Conservation (phyloP, 2,888 invertebrate genomes). For the Drymonia ruficornis region DNA sequence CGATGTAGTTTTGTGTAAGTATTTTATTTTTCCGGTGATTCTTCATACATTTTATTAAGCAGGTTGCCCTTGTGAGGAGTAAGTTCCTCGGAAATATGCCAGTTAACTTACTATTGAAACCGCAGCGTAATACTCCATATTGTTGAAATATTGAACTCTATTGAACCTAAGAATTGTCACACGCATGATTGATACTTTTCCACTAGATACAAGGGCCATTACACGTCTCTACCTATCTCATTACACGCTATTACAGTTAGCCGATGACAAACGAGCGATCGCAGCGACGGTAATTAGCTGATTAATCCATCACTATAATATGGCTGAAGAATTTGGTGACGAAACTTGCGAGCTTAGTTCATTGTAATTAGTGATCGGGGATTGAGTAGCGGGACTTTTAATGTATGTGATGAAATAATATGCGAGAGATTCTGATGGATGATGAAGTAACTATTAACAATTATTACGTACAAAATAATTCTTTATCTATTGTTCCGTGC, state of each 20-base stretch:
- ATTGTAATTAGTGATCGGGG: constrained; percentile 2
- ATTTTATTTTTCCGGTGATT: not conserved
- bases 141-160: too few relatives aligned
- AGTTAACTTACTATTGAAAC: too few relatives aligned
- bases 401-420: not conserved
- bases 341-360: constrained; percentile 1
- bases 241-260: constrained; percentile 13
- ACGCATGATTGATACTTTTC: constrained; percentile 25
- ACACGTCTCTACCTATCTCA: constrained; percentile 1
- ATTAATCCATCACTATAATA: constrained; percentile 27
- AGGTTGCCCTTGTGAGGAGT: too few relatives aligned
- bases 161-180: not conserved
- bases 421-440: not conserved
- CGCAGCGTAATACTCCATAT: too few relatives aligned
- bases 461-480: not conserved
- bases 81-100: too few relatives aligned
- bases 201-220: constrained; percentile 1
- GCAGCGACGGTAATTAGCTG: constrained; percentile 18
- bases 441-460: not conserved
- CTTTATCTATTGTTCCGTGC: too few relatives aligned
- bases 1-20: not conserved
- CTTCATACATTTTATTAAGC: too few relatives aligned
- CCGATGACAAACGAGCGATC: constrained; percentile 27
- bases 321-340: not conserved
- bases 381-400: not conserved